Evolutionary conservation across 2,888 invertebrate genomes (phyloP), one percentile per base, ranked within the genome.

Genomic region (Oxyscelio sp.): DNA sequence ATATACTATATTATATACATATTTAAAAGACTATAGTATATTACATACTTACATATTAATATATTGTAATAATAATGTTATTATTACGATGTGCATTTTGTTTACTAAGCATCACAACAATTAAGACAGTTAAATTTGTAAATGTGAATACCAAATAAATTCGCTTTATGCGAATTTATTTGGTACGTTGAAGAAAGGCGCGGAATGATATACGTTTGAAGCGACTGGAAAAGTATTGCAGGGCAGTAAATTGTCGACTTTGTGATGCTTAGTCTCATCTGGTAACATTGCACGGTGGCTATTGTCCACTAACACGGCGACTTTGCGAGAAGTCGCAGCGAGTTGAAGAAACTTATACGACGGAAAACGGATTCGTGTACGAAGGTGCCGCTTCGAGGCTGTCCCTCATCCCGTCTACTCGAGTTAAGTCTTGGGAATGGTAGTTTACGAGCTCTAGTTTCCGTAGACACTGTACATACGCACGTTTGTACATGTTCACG

Each of bases 381-480:
- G 75, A 24, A 58, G 79, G 19, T 61, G 65, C 63, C 48, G 83
- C 78, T 80, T 74, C 79, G 73, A 70, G 82, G 75, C 71, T 79
- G 82, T 83, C 82, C 74, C 81, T 83, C 85, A 75, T 83, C 63
- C 81, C 78, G 81, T 68, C 78, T 61, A 56, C 75, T 85, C 65
- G 74, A 85, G 80, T 83, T 78, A 87, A 82, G 85, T 87, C 84
- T 86, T 40, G 86, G 65, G 52, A 86, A 70, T 68, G 85, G 74
- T 87, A 87, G 87, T 89, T 91, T 90, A 90, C 88, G 89, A 91
- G 90, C 88, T 87, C 88, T 83, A 91, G 89, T 91, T 91, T 90
- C 90, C 89, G 86, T 74, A 89, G 89, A 88, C 90, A 90, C 78
- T 82, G 85, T 82, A 85, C 83, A 81, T 70, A 82, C 84, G 78